Percentiles rank a stretch among this genome's conserved stretches.
These are phyloP conservation scores for Stylophora pistillata DNA, from an alignment of 64 coral and sea anemone genomes.

Conservation along the genomic window DNA sequence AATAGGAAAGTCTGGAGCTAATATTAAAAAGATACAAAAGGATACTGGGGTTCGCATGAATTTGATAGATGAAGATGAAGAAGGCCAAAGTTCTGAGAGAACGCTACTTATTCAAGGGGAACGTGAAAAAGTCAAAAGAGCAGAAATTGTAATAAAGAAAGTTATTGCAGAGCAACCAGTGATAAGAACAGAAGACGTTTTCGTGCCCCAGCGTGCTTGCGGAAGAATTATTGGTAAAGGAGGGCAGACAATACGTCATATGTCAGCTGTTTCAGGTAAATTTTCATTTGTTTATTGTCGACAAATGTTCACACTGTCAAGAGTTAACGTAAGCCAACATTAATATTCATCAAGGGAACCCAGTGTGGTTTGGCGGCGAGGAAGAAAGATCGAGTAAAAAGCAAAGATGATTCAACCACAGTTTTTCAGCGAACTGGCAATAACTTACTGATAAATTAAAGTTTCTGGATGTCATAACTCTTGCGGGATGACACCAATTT, in stretches of 20 bases:
- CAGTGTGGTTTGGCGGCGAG: too few relatives aligned
- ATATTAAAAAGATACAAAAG: constrained; percentile 65
- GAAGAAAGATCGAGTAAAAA: too few relatives aligned
- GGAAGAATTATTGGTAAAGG: constrained; percentile 67
- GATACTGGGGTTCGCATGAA: constrained; percentile 51
- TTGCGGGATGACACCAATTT: too few relatives aligned
- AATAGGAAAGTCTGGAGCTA: constrained; percentile 61
- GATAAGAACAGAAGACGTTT: constrained; percentile 32
- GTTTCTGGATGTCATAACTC: too few relatives aligned
- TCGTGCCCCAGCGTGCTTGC: constrained; percentile 60
- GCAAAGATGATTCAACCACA: too few relatives aligned
- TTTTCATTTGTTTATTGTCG: not conserved
- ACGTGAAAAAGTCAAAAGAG: constrained; percentile 56
- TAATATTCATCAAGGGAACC: too few relatives aligned
- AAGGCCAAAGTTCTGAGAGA: not conserved
- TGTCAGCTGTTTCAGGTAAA: constrained; percentile 48
- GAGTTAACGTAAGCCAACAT: not conserved
- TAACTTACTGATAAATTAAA: too few relatives aligned
- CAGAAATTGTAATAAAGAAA: constrained; percentile 61
- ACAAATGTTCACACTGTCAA: not conserved
- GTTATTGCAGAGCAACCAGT: constrained; percentile 62
- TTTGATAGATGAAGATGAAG: constrained; percentile 56
- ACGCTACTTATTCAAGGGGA: constrained; percentile 60
- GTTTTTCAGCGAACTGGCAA: too few relatives aligned
- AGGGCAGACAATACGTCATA: constrained; percentile 55